These are phyloP conservation scores for Uropsilus gracilis DNA, from an alignment of 2,113 vertebrate species.

Conservation along the genomic window DNA sequence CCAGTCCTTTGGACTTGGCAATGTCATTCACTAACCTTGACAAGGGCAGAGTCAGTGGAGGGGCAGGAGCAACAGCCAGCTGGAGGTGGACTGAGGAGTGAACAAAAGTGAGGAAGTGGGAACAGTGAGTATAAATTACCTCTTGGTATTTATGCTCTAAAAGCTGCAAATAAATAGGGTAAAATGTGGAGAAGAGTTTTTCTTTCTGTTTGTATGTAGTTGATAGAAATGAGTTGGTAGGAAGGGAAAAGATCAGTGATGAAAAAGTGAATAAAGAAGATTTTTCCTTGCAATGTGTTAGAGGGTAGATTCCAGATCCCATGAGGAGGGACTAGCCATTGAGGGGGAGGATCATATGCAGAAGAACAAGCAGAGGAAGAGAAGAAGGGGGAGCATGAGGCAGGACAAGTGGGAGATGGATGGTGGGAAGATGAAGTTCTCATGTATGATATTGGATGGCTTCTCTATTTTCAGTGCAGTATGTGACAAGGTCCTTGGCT, in stretches of 20 bases:
- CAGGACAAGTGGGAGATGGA: no score
- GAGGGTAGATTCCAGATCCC: not conserved
- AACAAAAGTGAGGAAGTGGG: not conserved
- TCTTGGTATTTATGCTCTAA: not conserved
- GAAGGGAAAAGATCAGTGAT: not conserved
- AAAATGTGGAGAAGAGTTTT: not conserved
- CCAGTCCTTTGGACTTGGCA: not conserved
- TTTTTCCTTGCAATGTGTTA: not conserved
- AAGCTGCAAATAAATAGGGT: not conserved
- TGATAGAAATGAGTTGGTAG: not conserved
- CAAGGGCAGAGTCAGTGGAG: not conserved
- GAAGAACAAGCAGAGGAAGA: not conserved
- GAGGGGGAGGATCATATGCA: fast-evolving
- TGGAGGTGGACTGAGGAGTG: not conserved
- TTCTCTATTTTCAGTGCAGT: not conserved
- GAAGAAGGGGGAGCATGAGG: not conserved
- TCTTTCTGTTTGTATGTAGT: not conserved
- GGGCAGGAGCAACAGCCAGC: not conserved
- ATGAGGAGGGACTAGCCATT: not conserved
- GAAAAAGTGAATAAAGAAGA: not conserved
- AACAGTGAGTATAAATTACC: not conserved
- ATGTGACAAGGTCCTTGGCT: not conserved
- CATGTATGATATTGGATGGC: not conserved
- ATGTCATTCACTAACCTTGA: not conserved
- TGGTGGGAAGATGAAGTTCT: not conserved